Conservation (phyloP, 2,797 vertebrate genomes). For the Geotrypetes seraphini region DNA sequence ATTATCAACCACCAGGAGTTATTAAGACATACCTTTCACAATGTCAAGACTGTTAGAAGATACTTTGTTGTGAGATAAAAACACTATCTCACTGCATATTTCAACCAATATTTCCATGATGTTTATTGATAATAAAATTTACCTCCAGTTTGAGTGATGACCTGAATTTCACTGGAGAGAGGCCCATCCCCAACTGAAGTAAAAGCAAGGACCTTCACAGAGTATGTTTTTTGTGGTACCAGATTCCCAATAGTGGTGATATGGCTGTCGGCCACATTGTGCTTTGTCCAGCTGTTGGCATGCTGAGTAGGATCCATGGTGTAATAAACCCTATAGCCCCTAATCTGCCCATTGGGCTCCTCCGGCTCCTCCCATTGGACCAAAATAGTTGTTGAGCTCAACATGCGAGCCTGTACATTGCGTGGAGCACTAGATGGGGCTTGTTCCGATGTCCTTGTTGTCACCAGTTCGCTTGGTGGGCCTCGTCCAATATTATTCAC, state of each 20-base stretch:
- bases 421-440: conserved; percentile 90
- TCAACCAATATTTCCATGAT: too few species aligned
- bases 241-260: conserved; percentile 90
- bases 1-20: too few species aligned
- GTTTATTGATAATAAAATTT: conserved; percentile 25
- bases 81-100: too few species aligned
- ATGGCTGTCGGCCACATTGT: conserved; percentile 85
- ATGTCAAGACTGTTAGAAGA: too few species aligned
- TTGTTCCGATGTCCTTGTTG: conserved; percentile 91
- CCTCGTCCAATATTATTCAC: conserved; percentile 95
- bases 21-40: too few species aligned
- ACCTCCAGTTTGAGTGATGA: conserved; percentile 97
- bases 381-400: conserved; percentile 89
- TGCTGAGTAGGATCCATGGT: conserved; percentile 82
- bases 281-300: conserved; percentile 92
- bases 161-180: conserved; percentile 89
- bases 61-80: too few species aligned
- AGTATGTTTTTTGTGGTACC: conserved; percentile 90
- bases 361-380: conserved; percentile 97
- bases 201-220: conserved; percentile 91
- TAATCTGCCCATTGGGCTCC: conserved; percentile 93
- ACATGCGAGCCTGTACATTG: conserved; percentile 89
- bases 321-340: conserved; percentile 93
- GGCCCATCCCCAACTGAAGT: conserved; percentile 96
- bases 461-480: conserved; percentile 81